A percentile compares a stretch with the other conserved stretches of the same genome.
phyloP scores from a whole-genome alignment of 2,113 vertebrate genomes.

The Notarius lentiginosus region DNA sequence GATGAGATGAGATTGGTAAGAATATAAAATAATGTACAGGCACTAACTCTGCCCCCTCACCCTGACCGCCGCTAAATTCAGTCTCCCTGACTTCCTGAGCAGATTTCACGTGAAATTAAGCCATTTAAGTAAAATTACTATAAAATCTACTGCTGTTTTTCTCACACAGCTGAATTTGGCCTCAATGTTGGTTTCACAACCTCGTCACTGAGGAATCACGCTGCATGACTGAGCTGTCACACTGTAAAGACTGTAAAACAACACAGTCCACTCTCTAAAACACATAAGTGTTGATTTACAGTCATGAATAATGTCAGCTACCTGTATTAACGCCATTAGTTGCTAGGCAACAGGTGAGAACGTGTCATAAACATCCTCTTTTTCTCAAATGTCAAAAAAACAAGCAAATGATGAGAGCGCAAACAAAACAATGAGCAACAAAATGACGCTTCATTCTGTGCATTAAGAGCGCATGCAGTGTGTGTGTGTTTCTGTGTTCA shows the following conservation, averaged over 20 bases:
- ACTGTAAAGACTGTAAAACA: slow-evolving; percentile 4
- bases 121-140: not conserved
- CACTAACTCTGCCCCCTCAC: not conserved
- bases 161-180: not conserved
- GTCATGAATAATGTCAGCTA: slow-evolving; percentile 35
- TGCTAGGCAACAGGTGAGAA: slow-evolving; percentile 42
- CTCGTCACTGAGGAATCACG: not conserved
- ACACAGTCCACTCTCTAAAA: not conserved
- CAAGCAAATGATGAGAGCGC: not conserved
- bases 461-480: not conserved
- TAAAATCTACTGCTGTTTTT: not conserved
- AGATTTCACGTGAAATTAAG: not conserved
- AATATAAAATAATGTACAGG: not conserved
- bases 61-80: not conserved
- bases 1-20: too few relatives aligned
- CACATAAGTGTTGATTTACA: slow-evolving; percentile 11
- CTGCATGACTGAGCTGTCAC: slow-evolving; percentile 23
- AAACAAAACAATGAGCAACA: not conserved
- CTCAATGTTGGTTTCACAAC: not conserved
- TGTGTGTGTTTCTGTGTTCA: slow-evolving; percentile 17
- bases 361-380: slow-evolving; percentile 31
- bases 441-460: not conserved
- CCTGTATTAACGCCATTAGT: slow-evolving; percentile 50
- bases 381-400: not conserved
- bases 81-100: not conserved